Evolutionary conservation across 64 coral and sea anemone genomes (phyloP), one percentile per base, ranked within the genome.

Genomic region (Astreopora myriophthalma): DNA sequence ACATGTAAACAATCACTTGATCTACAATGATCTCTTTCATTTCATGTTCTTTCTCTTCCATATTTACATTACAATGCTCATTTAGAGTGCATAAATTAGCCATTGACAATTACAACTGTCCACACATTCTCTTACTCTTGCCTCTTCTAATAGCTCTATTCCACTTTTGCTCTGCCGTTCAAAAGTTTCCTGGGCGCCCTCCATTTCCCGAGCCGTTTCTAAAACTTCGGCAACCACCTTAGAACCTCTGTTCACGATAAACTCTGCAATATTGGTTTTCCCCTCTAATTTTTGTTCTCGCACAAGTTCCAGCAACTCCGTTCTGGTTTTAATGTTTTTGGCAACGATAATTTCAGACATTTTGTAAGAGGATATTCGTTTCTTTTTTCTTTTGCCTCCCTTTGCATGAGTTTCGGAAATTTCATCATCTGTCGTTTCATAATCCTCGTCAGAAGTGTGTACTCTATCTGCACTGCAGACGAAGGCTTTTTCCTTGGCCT

Each of bases 221-320:
- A 91, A 24, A 24, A 74, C 65, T 7, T 91, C 89, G 9, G 40
- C 60, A 12, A 91, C 75, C 12, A 51, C 42, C 17, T 23, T 68
- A 6, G 61, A 22, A 5, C 61, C 63, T 79, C 89, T 55, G 34
- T 91, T 91, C 11, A 62, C 28, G 17, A 91, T 69, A 33, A 73
- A 84, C 78, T 91, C 77, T 0, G 89, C 89, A 32, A 91, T 24
- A 30, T 91, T 65, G 27, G 30, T 84, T 48, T 84, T 82, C 34
- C 89, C 89, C 32, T 91, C 39, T 10, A 19, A 28, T 58, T 91
- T 66, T 34, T 81, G 76, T 30, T 34, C 23, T 12, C 31, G 5
- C 38, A 73, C 76, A 20, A 71, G 64, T 6, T 75, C 75, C 7
- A 71, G 22, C n/a, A 91, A 48, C 57, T 91, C 64, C 8, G 36